Evolutionary conservation across 1,140 invertebrate species (phyloP), one percentile per base, ranked within the genome.

Genomic region (Heliconius hermathena): DNA sequence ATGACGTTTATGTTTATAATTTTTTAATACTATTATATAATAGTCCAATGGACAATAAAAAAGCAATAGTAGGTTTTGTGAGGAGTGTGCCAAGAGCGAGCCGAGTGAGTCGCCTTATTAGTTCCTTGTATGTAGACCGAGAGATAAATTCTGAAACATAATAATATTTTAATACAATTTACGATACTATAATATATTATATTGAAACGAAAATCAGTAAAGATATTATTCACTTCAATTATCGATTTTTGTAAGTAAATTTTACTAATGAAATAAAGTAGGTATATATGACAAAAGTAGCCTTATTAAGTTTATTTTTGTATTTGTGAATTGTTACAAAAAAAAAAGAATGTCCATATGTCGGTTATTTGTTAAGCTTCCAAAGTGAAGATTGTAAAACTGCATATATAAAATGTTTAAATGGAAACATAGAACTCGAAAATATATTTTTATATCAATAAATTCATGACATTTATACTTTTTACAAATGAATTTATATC

Each of bases 101-200:
- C 84, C 75, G 81, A 81, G 81, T 60, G 76, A 82, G 78, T 81
- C 83, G 82, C 82, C 79, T 60, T 82, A 81, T 82, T 77, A 82
- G 85, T 87, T 84, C 83, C 81, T 86, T 93, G 89, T 92, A 92
- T 77, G 89, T 91, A 93, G 79, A 82, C 84, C 87, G 88, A 90
- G 89, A 92, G 85, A 86, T 88, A 88, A 81, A 88, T 89, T 90
- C 83, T 91, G 91, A 93, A 92, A 89, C 88, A 89, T 93, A 91
- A 90, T 91, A 85, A 91, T 93, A 93, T 92, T 93, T 93, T 92
- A 92, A 87, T 94, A 93, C 84, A 89, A 89, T 90, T 90, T 90
- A 90, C 83, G 80, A 88, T 86, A 90, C 80, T 87, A 84, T 86
- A 89, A 90, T 85, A 85, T 88, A 85, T 88, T 78, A 82, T 87